phyloP scores from a whole-genome alignment of 2,888 invertebrate species.

The Brachynemurus nebulosus region DNA sequence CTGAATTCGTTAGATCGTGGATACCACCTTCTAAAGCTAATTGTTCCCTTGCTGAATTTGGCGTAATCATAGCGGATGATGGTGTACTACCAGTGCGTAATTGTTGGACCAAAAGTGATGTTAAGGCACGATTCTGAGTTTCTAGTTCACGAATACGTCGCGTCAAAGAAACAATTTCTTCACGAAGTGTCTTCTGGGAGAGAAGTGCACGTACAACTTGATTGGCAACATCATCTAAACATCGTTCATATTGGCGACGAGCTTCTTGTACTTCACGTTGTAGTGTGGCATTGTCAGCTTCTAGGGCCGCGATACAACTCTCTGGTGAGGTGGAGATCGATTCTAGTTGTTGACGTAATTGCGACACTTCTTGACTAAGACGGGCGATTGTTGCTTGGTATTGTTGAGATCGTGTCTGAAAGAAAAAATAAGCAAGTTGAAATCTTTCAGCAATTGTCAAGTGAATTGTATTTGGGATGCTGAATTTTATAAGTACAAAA shows the following conservation, averaged over 20 bases:
- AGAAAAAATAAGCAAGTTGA: not conserved
- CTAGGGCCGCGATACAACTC: conserved; percentile 34
- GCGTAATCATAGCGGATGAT: conserved; percentile 8
- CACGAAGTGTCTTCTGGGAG: conserved; percentile 71
- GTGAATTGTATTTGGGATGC: too few species aligned
- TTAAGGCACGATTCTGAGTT: conserved; percentile 60
- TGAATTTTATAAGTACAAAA: too few species aligned
- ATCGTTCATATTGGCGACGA: conserved; percentile 59
- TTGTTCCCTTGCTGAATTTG: conserved; percentile 5
- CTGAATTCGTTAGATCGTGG: conserved; percentile 3
- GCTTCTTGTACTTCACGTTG: conserved; percentile 50
- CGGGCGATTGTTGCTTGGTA: conserved; percentile 53
- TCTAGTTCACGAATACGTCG: conserved; percentile 64
- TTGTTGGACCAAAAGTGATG: conserved; percentile 52
- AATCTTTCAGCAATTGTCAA: not conserved
- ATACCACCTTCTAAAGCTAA: conserved; percentile 3
- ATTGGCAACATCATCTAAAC: conserved; percentile 71
- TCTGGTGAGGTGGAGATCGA: conserved; percentile 29
- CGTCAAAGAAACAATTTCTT: conserved; percentile 61
- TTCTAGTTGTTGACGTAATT: conserved; percentile 45
- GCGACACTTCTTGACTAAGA: conserved; percentile 52
- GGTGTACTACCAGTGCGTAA: conserved; percentile 30
- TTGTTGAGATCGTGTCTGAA: conserved; percentile 55
- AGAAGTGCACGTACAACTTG: conserved; percentile 70
- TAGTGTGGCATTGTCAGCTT: conserved; percentile 46